Evolutionary conservation across 2,888 invertebrate genomes (phyloP).

Genomic region (Andrena camellia): DNA sequence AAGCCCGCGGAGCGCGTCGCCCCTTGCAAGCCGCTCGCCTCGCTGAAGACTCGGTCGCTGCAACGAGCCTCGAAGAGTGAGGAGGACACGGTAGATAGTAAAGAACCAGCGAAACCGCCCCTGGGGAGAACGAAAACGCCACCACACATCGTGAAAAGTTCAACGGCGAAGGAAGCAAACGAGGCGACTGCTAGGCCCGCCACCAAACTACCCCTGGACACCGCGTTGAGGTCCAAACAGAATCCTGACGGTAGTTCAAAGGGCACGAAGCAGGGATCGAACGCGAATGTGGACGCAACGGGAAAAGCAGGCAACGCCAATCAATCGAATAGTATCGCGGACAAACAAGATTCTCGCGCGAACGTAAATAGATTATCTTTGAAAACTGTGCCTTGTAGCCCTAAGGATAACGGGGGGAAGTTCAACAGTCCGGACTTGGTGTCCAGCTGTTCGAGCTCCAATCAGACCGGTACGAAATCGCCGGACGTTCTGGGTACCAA

Average conservation of each 20-base stretch:
- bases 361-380: slow-evolving; percentile 51
- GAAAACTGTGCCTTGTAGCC: slow-evolving; percentile 76
- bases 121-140: slow-evolving; percentile 77
- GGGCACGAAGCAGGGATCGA: slow-evolving; percentile 61
- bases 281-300: slow-evolving; percentile 55
- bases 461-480: slow-evolving; percentile 85
- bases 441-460: slow-evolving; percentile 88
- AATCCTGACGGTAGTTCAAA: slow-evolving; percentile 65
- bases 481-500: slow-evolving; percentile 83
- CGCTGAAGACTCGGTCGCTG: slow-evolving; percentile 71
- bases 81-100: slow-evolving; percentile 65
- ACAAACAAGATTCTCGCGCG: slow-evolving; percentile 70
- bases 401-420: slow-evolving; percentile 76
- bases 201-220: slow-evolving; percentile 65
- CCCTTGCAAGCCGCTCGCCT: slow-evolving; percentile 69
- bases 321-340: slow-evolving; percentile 63
- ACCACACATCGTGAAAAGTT: slow-evolving; percentile 66
- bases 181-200: slow-evolving; percentile 43
- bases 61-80: slow-evolving; percentile 62
- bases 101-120: slow-evolving; percentile 75
- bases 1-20: slow-evolving; percentile 71
- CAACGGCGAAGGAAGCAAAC: slow-evolving; percentile 58
- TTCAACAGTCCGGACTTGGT: slow-evolving; percentile 90
- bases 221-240: slow-evolving; percentile 46
- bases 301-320: slow-evolving; percentile 64